A percentile compares a stretch with the other conserved stretches of the same genome.
These are phyloP conservation scores for Cyrtonyx montezumae DNA, from an alignment of 2,113 vertebrate genomes.

Conservation along the genomic window DNA sequence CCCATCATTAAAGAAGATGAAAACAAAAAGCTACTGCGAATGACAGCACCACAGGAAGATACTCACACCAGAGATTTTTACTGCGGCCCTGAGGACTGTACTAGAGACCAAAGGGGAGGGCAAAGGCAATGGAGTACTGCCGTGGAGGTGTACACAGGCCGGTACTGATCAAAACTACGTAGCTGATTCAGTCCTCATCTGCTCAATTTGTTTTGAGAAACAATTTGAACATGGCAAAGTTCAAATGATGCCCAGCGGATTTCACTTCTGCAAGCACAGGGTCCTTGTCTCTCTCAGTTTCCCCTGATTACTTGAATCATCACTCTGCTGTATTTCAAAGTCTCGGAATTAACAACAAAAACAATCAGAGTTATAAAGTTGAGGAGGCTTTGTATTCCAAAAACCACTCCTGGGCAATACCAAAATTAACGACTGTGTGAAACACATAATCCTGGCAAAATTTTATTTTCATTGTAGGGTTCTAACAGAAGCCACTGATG, in stretches of 20 bases:
- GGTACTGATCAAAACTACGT: not conserved
- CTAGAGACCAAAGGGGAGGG: not conserved
- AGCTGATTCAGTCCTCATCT: not conserved
- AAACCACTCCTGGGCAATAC: not conserved
- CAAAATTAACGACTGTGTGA: not conserved
- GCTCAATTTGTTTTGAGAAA: not conserved
- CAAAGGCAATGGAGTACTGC: not conserved
- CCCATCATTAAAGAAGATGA: not conserved
- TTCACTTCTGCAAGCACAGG: not conserved
- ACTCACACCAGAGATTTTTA: accelerated
- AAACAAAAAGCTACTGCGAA: not conserved
- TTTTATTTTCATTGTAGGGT: not conserved
- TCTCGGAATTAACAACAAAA: not conserved
- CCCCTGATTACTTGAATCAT: not conserved
- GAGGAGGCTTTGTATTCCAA: not conserved
- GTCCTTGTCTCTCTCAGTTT: not conserved
- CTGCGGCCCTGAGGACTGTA: not conserved
- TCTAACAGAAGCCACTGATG: not conserved
- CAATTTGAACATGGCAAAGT: not conserved
- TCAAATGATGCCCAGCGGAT: not conserved
- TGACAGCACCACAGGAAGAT: not conserved
- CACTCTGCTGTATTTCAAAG: not conserved
- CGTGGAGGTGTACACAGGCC: not conserved
- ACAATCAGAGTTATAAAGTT: slow-evolving; percentile 6
- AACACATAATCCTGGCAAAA: not conserved